Base-by-base conservation (phyloP, 2,113 vertebrate genomes). In the Penelope pileata region DNA sequence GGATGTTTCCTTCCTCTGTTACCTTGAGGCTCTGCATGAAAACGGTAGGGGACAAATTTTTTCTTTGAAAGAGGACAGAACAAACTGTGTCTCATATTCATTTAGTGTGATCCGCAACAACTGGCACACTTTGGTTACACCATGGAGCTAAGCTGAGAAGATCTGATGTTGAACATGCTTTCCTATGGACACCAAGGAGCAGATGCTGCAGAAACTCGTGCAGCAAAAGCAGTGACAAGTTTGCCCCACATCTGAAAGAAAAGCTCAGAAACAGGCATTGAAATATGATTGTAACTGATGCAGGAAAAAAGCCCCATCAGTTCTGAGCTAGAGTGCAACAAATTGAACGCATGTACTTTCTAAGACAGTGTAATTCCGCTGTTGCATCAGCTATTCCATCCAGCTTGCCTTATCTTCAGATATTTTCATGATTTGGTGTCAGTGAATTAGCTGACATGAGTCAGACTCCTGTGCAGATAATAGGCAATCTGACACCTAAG, bases 401-500 rank as follows among this genome's bases (percentile, higher is more conserved):
- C 23, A 81, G 42, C 56, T 91, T 91, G 3, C 30, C 23, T 18
- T 86, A 58, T 59, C 24, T 88, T 90, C 73, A 88, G 86, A 67
- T 40, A 60, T 74, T 66, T 69, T 80, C 1, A 1, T 59, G 73
- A 32, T 83, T 47, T 47, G 26, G 34, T 90, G 73, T 74, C 83
- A 43, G 54, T 80, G 88, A 88, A 93, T 80, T 88, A 83, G 26
- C 34, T 92, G 80, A 81, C 86, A 88, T 43, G 36, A 90, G 30
- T 83, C 68, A 95, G 88, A 88, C 42, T 90, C 38, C 38, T 86
- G 32, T 78, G 56, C 50, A 90, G 78, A 91, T 90, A 93, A 78
- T 22, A 74, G 54, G 26, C 51, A 84, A 67, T 91, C 30, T 91
- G 77, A 94, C 88, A 95, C 34, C 17, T 43, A 77, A n/a, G 72